A percentile compares a stretch with the other conserved stretches of the same genome.
These are phyloP conservation scores for Macrobrachium rosenbergii DNA, from an alignment of 1,140 invertebrate species.

Conservation along the genomic window DNA sequence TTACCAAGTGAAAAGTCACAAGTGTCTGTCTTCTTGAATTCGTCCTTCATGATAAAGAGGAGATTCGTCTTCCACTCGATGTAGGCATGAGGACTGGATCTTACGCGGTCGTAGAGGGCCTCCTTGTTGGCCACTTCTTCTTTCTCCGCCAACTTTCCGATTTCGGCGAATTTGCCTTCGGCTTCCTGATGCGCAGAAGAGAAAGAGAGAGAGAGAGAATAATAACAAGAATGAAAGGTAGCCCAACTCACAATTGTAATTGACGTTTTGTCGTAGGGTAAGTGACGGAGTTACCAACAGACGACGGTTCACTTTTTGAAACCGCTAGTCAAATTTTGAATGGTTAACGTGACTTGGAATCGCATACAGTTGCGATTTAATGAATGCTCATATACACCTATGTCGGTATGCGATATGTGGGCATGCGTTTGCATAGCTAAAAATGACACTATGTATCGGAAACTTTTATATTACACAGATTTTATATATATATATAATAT, in stretches of 20 bases:
- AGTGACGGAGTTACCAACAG: not conserved
- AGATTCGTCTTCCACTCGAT: slow-evolving; percentile 86
- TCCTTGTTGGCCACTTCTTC: not conserved
- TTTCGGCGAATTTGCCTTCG: slow-evolving; percentile 12
- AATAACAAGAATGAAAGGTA: not conserved
- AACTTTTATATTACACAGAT: not conserved
- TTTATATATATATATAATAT: slow-evolving; percentile 10
- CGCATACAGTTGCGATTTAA: too few species aligned
- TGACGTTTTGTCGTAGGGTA: not conserved
- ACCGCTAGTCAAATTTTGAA: too few species aligned
- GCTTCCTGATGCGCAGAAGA: slow-evolving; percentile 12
- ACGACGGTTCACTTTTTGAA: too few species aligned
- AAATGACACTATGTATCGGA: not conserved
- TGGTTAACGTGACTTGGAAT: too few species aligned
- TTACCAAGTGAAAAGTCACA: slow-evolving; percentile 81
- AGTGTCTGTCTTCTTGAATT: slow-evolving; percentile 74
- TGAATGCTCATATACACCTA: too few species aligned
- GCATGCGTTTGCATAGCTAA: not conserved
- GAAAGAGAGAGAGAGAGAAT: not conserved
- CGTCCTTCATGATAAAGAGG: slow-evolving; percentile 77
- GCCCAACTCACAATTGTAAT: not conserved
- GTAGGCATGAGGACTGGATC: slow-evolving; percentile 78
- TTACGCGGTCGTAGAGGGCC: slow-evolving; percentile 70
- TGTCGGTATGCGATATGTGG: not conserved
- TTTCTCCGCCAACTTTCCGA: slow-evolving; percentile 7